phyloP scores from a whole-genome alignment of 2,113 vertebrate genomes.

The Uria aalge region DNA sequence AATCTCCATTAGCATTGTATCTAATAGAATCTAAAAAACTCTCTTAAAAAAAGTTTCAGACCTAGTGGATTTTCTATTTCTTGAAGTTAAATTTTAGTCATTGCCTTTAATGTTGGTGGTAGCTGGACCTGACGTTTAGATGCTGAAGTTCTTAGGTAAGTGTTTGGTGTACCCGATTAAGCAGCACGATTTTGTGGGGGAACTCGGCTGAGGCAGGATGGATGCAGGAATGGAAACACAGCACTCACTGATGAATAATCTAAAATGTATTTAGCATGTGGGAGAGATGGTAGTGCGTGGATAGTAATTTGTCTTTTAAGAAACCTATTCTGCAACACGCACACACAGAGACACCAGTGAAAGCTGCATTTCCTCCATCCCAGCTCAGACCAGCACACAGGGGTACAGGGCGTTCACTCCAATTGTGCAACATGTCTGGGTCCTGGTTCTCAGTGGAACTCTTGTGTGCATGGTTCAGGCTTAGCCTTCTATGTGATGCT shows the following conservation, averaged over 20 bases:
- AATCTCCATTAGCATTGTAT: neutral
- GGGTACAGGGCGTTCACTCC: neutral
- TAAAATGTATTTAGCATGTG: neutral
- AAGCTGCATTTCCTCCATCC: neutral
- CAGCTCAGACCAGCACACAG: neutral
- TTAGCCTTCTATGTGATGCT: neutral
- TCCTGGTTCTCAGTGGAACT: neutral
- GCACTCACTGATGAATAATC: neutral
- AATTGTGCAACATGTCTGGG: neutral
- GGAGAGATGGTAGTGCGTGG: rapidly evolving
- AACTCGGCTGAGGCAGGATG: neutral
- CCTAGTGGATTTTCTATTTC: neutral
- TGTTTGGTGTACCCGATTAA: neutral
- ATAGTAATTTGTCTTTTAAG: neutral
- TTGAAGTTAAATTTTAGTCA: neutral
- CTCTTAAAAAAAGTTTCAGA: neutral
- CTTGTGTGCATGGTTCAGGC: rapidly evolving
- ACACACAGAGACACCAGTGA: no score
- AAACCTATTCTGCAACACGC: neutral
- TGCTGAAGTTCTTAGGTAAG: neutral
- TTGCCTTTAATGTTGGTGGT: neutral
- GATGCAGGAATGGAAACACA: neutral
- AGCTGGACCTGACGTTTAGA: neutral
- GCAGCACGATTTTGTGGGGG: neutral
- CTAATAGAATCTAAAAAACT: neutral